Evolutionary conservation across 1,140 invertebrate genomes (phyloP).

Genomic region (Tetranychus cinnabarinus): DNA sequence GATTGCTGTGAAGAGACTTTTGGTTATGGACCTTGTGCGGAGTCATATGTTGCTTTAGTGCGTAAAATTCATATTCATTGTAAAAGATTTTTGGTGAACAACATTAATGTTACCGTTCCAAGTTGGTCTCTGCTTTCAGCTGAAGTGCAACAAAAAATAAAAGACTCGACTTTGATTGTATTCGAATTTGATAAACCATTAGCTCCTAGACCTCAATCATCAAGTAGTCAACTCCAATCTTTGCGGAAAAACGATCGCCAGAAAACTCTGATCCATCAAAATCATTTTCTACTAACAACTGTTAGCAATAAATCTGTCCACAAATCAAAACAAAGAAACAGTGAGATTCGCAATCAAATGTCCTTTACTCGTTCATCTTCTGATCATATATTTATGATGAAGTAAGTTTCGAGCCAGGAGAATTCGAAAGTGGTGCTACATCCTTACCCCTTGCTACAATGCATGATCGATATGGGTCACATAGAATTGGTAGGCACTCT

Average conservation of each 20-base stretch:
- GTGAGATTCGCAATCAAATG: neutral
- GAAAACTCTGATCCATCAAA: neutral
- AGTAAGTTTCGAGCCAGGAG: neutral
- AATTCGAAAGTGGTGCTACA: neutral
- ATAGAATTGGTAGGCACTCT: neutral
- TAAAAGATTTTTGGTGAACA: constrained; percentile 17
- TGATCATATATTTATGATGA: neutral
- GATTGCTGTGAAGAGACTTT: neutral
- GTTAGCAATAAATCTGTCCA: neutral
- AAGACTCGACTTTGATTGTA: constrained; percentile 16
- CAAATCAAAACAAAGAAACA: neutral
- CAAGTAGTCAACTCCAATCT: neutral
- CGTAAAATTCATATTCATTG: constrained; percentile 15
- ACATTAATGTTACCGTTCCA: constrained; percentile 16
- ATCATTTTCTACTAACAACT: neutral
- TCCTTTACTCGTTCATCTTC: neutral
- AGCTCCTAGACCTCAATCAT: constrained; percentile 26
- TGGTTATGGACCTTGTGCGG: neutral
- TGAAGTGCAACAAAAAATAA: constrained; percentile 15
- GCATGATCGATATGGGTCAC: neutral
- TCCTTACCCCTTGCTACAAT: neutral
- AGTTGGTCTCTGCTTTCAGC: constrained; percentile 14
- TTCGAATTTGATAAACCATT: constrained; percentile 14
- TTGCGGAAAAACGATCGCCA: neutral
- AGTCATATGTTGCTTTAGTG: constrained; percentile 16